Percentiles rank a stretch among this genome's conserved stretches.
Evolutionary conservation across 1,140 invertebrate species (phyloP).

Genomic region (Hestina assimilis): DNA sequence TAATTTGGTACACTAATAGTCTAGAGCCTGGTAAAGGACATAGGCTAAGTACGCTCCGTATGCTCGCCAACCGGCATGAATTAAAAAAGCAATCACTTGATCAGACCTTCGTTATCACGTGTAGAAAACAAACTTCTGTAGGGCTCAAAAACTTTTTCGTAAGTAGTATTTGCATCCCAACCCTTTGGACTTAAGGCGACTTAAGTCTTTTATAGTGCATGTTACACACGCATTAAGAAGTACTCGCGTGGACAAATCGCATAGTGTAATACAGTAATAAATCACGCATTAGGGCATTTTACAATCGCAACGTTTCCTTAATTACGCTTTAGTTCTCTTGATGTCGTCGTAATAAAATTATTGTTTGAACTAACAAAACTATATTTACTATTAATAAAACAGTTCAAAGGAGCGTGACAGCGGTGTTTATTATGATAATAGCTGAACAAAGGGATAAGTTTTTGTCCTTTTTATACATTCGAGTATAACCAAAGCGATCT

Average conservation of each 20-base stretch:
- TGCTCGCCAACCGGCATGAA: no score
- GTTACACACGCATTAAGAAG: no score
- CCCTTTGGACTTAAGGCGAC: no score
- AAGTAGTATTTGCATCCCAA: no score
- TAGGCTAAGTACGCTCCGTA: no score
- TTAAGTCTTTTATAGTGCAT: no score
- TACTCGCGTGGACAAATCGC: not conserved
- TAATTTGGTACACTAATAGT: no score
- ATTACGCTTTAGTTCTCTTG: conserved; percentile 44
- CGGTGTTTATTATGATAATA: conserved; percentile 15
- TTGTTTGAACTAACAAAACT: conserved; percentile 31
- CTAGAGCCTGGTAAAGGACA: no score
- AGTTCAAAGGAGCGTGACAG: conserved; percentile 43
- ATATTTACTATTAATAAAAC: conserved; percentile 13
- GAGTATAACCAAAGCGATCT: not conserved
- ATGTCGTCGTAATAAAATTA: conserved; percentile 44
- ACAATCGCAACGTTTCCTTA: conserved; percentile 34
- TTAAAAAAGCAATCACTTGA: no score
- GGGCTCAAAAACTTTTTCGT: no score
- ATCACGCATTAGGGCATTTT: conserved; percentile 50
- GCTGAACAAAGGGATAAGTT: not conserved
- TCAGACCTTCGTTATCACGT: no score
- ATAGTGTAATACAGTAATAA: conserved; percentile 34
- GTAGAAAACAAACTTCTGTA: no score
- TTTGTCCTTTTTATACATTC: not conserved